Evolutionary conservation across 1,140 invertebrate species (phyloP), one percentile per base, ranked within the genome.

Genomic region (Macrotrachela quadricornifera): DNA sequence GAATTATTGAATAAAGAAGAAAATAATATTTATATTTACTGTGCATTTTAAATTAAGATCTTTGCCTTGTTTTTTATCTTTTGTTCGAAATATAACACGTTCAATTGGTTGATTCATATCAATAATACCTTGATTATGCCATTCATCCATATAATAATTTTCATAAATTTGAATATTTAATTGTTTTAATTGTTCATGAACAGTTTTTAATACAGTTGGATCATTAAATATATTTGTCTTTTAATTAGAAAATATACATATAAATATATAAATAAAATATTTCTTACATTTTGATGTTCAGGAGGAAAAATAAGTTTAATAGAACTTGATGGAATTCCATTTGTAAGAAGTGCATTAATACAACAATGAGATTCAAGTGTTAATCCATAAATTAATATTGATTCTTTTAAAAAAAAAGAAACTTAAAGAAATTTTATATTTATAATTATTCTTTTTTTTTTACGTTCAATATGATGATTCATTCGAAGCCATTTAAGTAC

Each of bases 141-240:
- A 70, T 39, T 64, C 56, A n/a, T 63, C 61, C 21, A 70, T 58
- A 30, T 61, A 50, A 51, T 60, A 66, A 4, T 59, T 62, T 51
- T 50, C 39, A 55, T 64, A 55, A 30, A 66, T 42, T 36, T 59
- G 51, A n/a, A 70, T 62, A 15, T 62, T 62, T 41, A 49, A 81
- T 62, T 83, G 83, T 54, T 84, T 80, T 11, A 92, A 66, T 6
- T 78, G 77, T 62, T 82, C 82, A 62, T 86, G 86, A 30, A 80
- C 70, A 10, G 76, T 76, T 63, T 90, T 83, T n/a, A 63, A 61
- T 6, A 70, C 57, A 14, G 56, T 56, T 11, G 60, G 56, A 56
- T 69, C 62, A 55, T 69, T 68, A 50, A 70, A 64, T 55, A 62
- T 63, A 1, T 58, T 63, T 13, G 60, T 54, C 59, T 63, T 43